phyloP scores from a whole-genome alignment of 2,113 vertebrate genomes.

The Python bivittatus region DNA sequence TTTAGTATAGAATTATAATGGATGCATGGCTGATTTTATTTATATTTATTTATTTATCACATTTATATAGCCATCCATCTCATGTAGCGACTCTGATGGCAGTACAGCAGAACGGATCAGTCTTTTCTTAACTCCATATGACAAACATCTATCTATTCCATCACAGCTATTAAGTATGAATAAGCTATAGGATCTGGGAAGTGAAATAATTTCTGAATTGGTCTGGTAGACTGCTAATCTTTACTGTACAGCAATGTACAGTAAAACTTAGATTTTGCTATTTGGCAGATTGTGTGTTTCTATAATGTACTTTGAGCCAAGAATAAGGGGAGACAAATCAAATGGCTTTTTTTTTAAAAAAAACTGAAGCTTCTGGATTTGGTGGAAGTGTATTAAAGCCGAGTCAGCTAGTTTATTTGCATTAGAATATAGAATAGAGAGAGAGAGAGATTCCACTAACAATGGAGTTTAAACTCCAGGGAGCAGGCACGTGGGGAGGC shows the following conservation, averaged over 20 bases:
- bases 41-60: too few species aligned
- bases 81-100: too few species aligned
- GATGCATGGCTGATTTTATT: too few species aligned
- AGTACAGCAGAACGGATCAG: background rate
- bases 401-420: background rate
- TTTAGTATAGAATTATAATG: too few species aligned
- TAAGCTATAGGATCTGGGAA: too few species aligned
- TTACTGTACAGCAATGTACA: background rate
- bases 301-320: background rate
- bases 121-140: background rate
- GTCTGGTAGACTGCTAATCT: background rate
- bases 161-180: background rate
- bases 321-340: background rate
- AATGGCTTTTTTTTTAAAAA: background rate
- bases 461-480: background rate
- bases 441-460: background rate
- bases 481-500: too few species aligned
- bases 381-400: background rate
- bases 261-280: background rate
- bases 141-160: background rate
- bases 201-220: background rate
- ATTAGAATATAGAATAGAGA: background rate
- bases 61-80: too few species aligned
- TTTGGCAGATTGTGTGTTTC: background rate
- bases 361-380: background rate